These are phyloP conservation scores for Drosophila sucinea DNA, from an alignment of 1,140 invertebrate species.

Conservation along the genomic window DNA sequence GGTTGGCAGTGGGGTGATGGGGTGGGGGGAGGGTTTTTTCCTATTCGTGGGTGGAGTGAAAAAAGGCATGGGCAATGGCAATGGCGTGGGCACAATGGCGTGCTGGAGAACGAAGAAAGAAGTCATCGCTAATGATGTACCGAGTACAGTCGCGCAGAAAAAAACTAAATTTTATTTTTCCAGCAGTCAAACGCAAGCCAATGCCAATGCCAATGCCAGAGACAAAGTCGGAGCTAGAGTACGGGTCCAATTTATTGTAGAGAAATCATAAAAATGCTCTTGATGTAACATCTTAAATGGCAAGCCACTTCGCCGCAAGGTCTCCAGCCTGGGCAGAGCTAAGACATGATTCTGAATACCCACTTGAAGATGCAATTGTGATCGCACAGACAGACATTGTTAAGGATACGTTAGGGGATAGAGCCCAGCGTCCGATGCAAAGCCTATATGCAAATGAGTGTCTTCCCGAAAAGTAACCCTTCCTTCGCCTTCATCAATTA, in stretches of 20 bases:
- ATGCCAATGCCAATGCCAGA: not conserved
- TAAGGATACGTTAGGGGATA: slow-evolving; percentile 4
- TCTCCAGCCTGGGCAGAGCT: not conserved
- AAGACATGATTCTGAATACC: not conserved
- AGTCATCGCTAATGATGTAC: slow-evolving; percentile 43
- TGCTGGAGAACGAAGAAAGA: slow-evolving; percentile 25
- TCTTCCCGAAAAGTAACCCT: slow-evolving; percentile 11
- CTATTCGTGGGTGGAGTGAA: not conserved
- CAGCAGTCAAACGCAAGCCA: slow-evolving; percentile 7
- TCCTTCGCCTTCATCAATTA: slow-evolving; percentile 4
- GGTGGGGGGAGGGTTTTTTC: not conserved
- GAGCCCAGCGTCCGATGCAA: not conserved
- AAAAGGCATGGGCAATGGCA: slow-evolving; percentile 20
- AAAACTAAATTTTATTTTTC: slow-evolving; percentile 42
- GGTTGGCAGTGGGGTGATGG: slow-evolving; percentile 13
- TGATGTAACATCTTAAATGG: not conserved
- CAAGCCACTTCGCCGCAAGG: not conserved
- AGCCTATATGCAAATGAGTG: slow-evolving; percentile 13
- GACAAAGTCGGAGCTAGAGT: not conserved
- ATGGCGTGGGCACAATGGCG: slow-evolving; percentile 23
- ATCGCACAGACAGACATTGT: not conserved
- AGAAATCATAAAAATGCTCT: slow-evolving; percentile 8
- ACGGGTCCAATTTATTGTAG: slow-evolving; percentile 2
- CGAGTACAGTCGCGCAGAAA: slow-evolving; percentile 61
- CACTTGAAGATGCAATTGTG: not conserved